Evolutionary conservation across 2,888 invertebrate genomes (phyloP), one percentile per base, ranked within the genome.

Genomic region (Caradrina clavipalpis): DNA sequence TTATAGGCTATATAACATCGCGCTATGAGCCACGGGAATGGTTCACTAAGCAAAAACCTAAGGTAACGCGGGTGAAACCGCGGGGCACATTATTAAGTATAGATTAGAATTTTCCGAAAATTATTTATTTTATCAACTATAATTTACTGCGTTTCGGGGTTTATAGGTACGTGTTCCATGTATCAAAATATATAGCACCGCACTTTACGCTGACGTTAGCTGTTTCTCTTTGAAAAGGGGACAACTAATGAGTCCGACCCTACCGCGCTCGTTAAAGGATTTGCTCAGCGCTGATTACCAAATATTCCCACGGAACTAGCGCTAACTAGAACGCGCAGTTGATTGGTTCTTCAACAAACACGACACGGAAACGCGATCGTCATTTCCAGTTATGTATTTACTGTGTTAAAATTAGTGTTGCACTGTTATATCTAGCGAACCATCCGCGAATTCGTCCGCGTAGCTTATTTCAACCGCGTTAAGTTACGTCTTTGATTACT

Each of bases 321-420:
- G 22, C 60, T 55, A 79, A 76, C 79, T 67, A 59, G 79, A 59
- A 58, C 55, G 47, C 17, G 31, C 51, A 56, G 51, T 64, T 78
- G 64, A 78, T 78, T 75, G 61, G 50, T 51, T 58, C 57, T 19
- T 78, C 79, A 62, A 56, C 55, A 76, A 66, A 76, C 58, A 66
- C 31, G 58, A 17, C 55, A 63, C 13, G 47, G 62, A 39, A 67
- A 67, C 62, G 21, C 21, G 53, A 17, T 11, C 56, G 62, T 26
- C 74, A 73, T 79, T 73, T 79, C 54, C 42, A 66, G 61, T 56
- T 60, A 66, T 62, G 74, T 62, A 51, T 59, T 62, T 57, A n/a
- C 57, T 31, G 47, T 49, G 58, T 49, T 39, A 39, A 22, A 73
- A 73, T 76, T 62, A 73, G 50, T 42, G 55, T 53, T 35, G 21